Percentiles rank a stretch among this genome's conserved stretches.
Conservation (phyloP, 53 echinoderm and acorn worm genomes). For the Echinometra lucunter region DNA sequence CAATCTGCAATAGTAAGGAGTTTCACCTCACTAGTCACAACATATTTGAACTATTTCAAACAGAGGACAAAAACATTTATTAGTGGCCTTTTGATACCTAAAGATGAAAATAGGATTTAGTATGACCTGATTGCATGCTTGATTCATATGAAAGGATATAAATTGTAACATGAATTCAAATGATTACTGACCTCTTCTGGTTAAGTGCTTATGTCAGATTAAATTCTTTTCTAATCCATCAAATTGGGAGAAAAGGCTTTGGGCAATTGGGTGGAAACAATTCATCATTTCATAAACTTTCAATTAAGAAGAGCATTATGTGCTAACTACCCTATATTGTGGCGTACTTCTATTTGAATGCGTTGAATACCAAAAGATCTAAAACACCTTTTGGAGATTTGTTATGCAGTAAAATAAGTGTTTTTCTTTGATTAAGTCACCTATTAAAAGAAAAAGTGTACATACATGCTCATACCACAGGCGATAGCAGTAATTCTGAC, state of each 20-base stretch:
- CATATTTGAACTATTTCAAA: too few species aligned
- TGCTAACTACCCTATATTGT: conserved; percentile 16
- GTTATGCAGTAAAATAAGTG: not conserved
- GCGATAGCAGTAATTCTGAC: not conserved
- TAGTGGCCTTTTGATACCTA: not conserved
- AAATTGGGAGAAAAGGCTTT: conserved; percentile 39
- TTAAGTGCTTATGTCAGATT: conserved; percentile 18
- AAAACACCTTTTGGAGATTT: not conserved
- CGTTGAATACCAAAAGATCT: not conserved
- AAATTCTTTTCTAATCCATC: conserved; percentile 15
- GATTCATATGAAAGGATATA: conserved; percentile 1
- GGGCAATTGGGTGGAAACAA: not conserved
- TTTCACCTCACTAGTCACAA: too few species aligned
- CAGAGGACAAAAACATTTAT: not conserved
- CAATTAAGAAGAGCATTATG: not conserved
- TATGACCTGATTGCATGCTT: not conserved
- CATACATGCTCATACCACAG: not conserved
- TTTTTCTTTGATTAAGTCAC: not conserved
- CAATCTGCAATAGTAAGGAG: not conserved
- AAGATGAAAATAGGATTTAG: not conserved
- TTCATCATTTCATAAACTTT: not conserved
- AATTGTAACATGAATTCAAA: not conserved
- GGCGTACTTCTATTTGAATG: not conserved
- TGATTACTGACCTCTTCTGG: not conserved
- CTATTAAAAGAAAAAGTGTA: not conserved